Evolutionary conservation across 2,888 invertebrate species (phyloP).

Genomic region (Cheilosia variabilis): DNA sequence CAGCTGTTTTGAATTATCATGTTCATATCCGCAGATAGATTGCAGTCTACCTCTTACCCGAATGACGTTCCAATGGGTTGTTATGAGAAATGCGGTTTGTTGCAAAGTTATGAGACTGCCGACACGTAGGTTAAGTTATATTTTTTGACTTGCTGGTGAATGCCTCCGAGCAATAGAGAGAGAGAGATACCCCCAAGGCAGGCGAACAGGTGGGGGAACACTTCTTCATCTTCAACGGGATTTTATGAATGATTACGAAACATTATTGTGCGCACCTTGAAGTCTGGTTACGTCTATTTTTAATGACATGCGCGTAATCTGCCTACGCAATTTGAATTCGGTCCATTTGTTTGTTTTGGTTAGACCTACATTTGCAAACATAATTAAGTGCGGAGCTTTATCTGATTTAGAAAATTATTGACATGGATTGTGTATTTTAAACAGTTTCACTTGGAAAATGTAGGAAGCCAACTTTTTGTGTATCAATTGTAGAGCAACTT

Average conservation of each 20-base stretch:
- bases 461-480: background rate
- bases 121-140: constrained; percentile 32
- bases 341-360: constrained; percentile 22
- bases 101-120: constrained; percentile 27
- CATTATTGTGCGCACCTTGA: constrained; percentile 39
- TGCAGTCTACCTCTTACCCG: background rate
- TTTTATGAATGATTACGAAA: constrained; percentile 33
- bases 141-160: background rate
- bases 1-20: constrained; percentile 16
- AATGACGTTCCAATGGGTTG: constrained; percentile 24
- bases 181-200: background rate
- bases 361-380: constrained; percentile 1
- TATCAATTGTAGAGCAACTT: background rate
- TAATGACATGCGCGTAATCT: constrained; percentile 12
- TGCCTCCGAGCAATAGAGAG: background rate
- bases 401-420: background rate
- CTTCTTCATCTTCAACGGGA: constrained; percentile 13
- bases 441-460: background rate
- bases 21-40: constrained; percentile 7
- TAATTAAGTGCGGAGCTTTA: background rate
- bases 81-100: constrained; percentile 1
- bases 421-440: background rate
- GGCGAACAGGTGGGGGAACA: background rate
- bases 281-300: constrained; percentile 18
- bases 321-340: constrained; percentile 7